Percentiles rank a stretch among this genome's conserved stretches.
Evolutionary conservation across 2,797 vertebrate genomes (phyloP).

Genomic region (Gambusia yucatana): DNA sequence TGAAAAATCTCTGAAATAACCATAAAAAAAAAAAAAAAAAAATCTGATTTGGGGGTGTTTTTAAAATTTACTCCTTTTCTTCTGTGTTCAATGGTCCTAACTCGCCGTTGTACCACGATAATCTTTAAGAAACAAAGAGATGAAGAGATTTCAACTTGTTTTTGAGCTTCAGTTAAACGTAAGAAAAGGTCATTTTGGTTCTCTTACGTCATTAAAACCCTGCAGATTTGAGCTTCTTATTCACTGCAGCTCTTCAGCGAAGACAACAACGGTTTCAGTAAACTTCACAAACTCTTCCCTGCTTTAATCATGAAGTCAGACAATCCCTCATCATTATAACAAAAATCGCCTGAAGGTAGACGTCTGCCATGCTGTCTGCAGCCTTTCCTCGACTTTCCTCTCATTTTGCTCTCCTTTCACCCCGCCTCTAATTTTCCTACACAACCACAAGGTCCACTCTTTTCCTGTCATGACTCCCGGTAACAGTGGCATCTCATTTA

Average conservation of each 20-base stretch:
- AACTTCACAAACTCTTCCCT: constrained; percentile 4
- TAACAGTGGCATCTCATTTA: constrained; percentile 75
- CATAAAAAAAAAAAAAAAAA: too few species aligned
- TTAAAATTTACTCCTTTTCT: too few species aligned
- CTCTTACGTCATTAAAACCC: background rate
- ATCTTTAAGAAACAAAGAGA: background rate
- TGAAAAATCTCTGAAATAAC: too few species aligned
- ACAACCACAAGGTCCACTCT: constrained; percentile 48
- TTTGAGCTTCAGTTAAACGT: background rate
- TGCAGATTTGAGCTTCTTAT: background rate
- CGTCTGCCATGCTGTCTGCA: constrained; percentile 37
- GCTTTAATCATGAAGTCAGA: constrained; percentile 13
- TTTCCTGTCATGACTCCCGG: constrained; percentile 63
- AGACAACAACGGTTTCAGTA: background rate
- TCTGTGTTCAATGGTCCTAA: too few species aligned
- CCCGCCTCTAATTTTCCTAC: constrained; percentile 61
- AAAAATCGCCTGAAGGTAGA: constrained; percentile 28
- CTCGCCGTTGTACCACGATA: too few species aligned
- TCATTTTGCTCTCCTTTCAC: constrained; percentile 38
- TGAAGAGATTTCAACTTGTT: background rate
- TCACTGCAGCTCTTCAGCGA: background rate
- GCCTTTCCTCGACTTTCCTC: constrained; percentile 48
- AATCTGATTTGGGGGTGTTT: too few species aligned
- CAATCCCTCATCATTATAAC: constrained; percentile 29
- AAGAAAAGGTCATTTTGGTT: background rate